A percentile compares a stretch with the other conserved stretches of the same genome.
These are phyloP conservation scores for Chrysocyon brachyurus DNA, from an alignment of 2,797 vertebrate genomes.

Conservation along the genomic window DNA sequence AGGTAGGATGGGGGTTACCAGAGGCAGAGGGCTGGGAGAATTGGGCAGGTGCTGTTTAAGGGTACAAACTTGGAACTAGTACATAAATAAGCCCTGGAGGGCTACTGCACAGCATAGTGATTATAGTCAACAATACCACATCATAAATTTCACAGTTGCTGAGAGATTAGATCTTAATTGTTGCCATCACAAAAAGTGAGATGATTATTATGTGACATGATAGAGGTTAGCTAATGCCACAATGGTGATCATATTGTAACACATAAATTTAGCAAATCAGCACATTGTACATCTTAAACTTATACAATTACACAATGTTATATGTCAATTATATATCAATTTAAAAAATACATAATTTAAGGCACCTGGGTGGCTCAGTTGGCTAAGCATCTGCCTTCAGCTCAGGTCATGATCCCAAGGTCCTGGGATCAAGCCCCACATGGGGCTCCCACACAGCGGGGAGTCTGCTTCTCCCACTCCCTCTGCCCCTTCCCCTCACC, in stretches of 20 bases:
- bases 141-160: neutral
- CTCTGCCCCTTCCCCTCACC: too few relatives aligned
- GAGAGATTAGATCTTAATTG: neutral
- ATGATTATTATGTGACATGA: neutral
- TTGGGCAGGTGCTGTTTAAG: neutral
- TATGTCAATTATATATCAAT: neutral
- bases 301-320: neutral
- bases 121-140: neutral
- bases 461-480: neutral
- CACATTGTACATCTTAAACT: neutral
- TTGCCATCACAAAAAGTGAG: neutral
- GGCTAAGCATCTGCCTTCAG: neutral
- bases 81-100: neutral
- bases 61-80: neutral
- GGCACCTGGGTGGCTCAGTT: neutral
- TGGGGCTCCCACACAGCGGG: neutral
- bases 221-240: neutral
- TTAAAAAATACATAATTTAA: neutral
- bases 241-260: neutral
- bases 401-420: neutral
- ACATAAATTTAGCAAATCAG: neutral
- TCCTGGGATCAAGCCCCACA: neutral
- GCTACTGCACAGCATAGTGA: neutral
- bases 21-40: neutral
- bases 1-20: neutral